A percentile compares a stretch with the other conserved stretches of the same genome.
Conservation (phyloP, 2,113 vertebrate genomes). For the Leuciscus idus region DNA sequence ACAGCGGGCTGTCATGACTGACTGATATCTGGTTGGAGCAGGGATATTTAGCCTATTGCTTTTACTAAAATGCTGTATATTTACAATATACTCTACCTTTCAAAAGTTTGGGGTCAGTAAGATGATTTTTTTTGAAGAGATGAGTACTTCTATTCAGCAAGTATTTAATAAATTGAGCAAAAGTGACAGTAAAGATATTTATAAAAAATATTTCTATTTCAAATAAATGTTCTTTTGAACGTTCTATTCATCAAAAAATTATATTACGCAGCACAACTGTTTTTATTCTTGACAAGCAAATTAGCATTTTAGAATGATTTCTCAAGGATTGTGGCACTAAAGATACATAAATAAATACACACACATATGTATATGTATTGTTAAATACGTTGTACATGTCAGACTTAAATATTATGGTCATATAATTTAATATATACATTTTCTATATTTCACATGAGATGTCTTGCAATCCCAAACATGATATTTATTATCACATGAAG, state of each 20-base stretch:
- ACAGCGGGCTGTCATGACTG: constrained; percentile 26
- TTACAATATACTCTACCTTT: neutral
- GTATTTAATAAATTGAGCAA: neutral
- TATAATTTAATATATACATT: too few species aligned
- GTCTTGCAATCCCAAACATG: neutral
- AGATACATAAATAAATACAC: too few species aligned
- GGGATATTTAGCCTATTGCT: neutral
- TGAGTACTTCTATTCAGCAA: neutral
- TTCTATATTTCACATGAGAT: neutral
- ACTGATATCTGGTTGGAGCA: constrained; percentile 14
- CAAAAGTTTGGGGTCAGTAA: neutral
- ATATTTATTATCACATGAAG: neutral
- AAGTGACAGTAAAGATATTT: neutral
- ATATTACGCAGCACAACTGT: neutral
- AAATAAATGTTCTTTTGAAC: neutral
- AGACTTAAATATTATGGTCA: too few species aligned
- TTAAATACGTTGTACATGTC: too few species aligned
- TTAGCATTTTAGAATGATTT: too few species aligned
- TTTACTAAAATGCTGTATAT: neutral
- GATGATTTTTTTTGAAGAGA: neutral
- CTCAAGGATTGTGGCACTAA: too few species aligned
- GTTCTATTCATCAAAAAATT: neutral
- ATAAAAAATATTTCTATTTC: neutral
- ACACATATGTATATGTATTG: too few species aligned
- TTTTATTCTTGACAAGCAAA: neutral